phyloP scores from a whole-genome alignment of 2,888 invertebrate species.

The Charanyca ferruginea region DNA sequence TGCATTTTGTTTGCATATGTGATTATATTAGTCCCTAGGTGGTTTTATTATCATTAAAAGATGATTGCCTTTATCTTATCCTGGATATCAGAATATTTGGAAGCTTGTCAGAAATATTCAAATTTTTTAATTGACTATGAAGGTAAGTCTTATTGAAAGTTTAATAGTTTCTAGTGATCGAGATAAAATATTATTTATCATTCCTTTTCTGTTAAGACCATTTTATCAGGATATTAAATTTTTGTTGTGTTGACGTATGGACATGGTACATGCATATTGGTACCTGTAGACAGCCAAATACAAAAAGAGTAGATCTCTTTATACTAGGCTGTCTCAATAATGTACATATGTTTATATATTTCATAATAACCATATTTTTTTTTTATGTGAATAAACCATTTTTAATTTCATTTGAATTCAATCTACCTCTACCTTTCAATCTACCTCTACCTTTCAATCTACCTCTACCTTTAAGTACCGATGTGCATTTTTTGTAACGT shows the following conservation, averaged over 20 bases:
- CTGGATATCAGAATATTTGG: slow-evolving; percentile 14
- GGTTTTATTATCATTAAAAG: slow-evolving; percentile 11
- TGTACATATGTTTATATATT: too few relatives aligned
- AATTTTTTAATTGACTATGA: slow-evolving; percentile 10
- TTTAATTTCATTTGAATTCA: too few relatives aligned
- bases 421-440: too few relatives aligned
- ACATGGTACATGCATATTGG: background rate
- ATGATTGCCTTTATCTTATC: slow-evolving; percentile 28
- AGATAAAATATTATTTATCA: background rate
- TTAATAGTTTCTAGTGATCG: slow-evolving; percentile 2
- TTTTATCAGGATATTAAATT: background rate
- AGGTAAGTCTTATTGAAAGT: slow-evolving; percentile 21
- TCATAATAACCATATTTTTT: too few relatives aligned
- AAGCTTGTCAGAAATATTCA: slow-evolving; percentile 3
- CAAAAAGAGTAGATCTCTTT: too few relatives aligned
- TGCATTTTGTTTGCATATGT: slow-evolving; percentile 30
- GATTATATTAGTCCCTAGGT: background rate
- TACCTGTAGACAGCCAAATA: too few relatives aligned
- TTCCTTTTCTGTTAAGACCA: background rate
- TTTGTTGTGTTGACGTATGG: too few relatives aligned
- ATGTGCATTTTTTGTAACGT: too few relatives aligned
- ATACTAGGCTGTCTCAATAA: background rate
- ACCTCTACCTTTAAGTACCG: too few relatives aligned
- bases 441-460: too few relatives aligned
- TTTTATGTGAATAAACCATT: too few relatives aligned